Conservation (phyloP, 2,113 vertebrate genomes). For the Hemichromis elongatus region DNA sequence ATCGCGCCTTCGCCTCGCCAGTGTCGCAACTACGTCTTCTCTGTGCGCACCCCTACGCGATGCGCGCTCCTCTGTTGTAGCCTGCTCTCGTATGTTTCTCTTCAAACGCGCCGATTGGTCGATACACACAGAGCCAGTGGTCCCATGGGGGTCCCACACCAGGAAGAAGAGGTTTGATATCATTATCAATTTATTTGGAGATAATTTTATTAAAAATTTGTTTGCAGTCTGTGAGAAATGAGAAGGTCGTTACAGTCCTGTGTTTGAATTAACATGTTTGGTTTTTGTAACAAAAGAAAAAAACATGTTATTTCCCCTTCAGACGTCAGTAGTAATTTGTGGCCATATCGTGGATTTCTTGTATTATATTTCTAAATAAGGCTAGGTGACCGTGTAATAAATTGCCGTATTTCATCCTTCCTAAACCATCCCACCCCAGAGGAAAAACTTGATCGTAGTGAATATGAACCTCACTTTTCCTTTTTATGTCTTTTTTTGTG, state of each 20-base stretch:
- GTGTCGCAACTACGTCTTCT: slow-evolving; percentile 51
- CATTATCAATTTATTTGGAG: background rate
- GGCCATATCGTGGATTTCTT: background rate
- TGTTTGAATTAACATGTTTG: background rate
- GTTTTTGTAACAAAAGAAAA: background rate
- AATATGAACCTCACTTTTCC: background rate
- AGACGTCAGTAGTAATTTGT: background rate
- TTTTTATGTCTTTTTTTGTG: background rate
- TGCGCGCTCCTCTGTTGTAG: slow-evolving; percentile 32
- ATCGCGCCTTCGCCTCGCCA: background rate
- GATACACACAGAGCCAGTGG: background rate
- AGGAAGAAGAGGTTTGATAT: slow-evolving; percentile 12
- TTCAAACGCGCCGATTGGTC: slow-evolving; percentile 46
- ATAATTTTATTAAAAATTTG: background rate
- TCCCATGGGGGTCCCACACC: slow-evolving; percentile 5
- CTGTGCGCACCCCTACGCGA: slow-evolving; percentile 36
- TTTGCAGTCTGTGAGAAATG: background rate
- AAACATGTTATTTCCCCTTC: background rate
- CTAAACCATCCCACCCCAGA: background rate
- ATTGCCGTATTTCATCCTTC: background rate
- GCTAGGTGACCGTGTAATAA: background rate
- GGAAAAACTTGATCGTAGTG: background rate
- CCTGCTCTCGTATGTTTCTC: slow-evolving; percentile 9
- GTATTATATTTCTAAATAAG: background rate
- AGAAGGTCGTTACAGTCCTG: background rate